Evolutionary conservation across 2,888 invertebrate genomes (phyloP), one percentile per base, ranked within the genome.

Genomic region (Xestia rhomboidea): DNA sequence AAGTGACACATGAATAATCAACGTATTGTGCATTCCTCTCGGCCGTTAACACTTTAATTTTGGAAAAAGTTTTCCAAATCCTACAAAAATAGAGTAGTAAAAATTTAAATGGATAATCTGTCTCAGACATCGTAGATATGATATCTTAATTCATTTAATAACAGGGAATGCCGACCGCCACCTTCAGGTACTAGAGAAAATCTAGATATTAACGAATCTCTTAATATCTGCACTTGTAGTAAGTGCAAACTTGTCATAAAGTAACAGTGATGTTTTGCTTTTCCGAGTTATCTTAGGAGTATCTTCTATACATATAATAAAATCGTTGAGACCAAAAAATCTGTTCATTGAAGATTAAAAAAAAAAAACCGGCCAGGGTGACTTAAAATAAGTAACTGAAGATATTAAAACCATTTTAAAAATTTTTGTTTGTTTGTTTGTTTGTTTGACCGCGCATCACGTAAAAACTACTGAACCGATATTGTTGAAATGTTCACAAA

Each of bases 61-160:
- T 13, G 6, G 5, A 27, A 30, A 2, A 67, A 73, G 62, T 27
- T 73, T 78, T 44, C 67, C 60, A 46, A 79, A 73, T 63, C 67
- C 24, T 7, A 27, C 38, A 4, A 51, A 21, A 51, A 30, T 24
- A 75, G 24, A n/a, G 21, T 49, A 41, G n/a, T 54, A 80, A 81
- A 54, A 57, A 74, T n/a, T 54, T 18, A 27, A 64, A 64, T 68
- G 46, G 34, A 82, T 82, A 49, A 82, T 79, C 68, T 51, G 21
- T 54, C 2, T 57, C 11, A 74, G 1, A 34, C 8, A 21, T n/a
- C 13, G 18, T 6, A 46, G 38, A 46, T 51, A 41, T 46, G 46
- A 68, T 54, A 57, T 60, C 64, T 64, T 8, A 54, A 79, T 64
- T 41, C 21, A 71, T 66, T 60, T 64, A 38, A 68, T 64, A 44